phyloP scores from a whole-genome alignment of 2,888 invertebrate species.

The Heteropelma amictum region DNA sequence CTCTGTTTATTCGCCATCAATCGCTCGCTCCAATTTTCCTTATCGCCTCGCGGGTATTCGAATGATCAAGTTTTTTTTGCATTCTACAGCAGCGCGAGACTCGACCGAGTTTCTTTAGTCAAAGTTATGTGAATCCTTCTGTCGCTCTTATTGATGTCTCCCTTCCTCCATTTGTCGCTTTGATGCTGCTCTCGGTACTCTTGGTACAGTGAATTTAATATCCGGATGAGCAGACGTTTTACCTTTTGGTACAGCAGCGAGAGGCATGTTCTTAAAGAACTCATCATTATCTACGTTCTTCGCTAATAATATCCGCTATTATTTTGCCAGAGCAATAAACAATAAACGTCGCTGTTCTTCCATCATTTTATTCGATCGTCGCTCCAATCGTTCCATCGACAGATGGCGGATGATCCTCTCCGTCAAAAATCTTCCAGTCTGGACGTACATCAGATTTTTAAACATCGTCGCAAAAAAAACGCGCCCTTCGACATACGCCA shows the following conservation, averaged over 20 bases:
- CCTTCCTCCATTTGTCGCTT: slow-evolving; percentile 49
- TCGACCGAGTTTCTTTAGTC: background rate
- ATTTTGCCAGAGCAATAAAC: too few relatives aligned
- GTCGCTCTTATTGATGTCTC: background rate
- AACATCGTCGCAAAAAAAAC: too few relatives aligned
- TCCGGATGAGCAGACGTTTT: slow-evolving; percentile 20
- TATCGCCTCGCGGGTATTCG: slow-evolving; percentile 11
- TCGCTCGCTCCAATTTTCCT: background rate
- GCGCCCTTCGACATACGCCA: too few relatives aligned
- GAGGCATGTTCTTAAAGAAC: too few relatives aligned
- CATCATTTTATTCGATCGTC: too few relatives aligned
- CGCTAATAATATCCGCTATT: too few relatives aligned
- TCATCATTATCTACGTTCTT: too few relatives aligned
- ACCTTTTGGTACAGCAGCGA: background rate
- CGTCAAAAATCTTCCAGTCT: too few relatives aligned
- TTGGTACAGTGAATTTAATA: slow-evolving; percentile 63
- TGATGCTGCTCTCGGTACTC: slow-evolving; percentile 55
- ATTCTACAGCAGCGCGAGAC: background rate
- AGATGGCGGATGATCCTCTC: too few relatives aligned
- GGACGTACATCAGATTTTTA: too few relatives aligned
- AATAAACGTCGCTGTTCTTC: too few relatives aligned
- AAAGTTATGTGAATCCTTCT: background rate
- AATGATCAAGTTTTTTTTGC: slow-evolving; percentile 6
- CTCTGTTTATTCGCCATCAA: slow-evolving; percentile 23
- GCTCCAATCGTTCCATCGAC: too few relatives aligned